Evolutionary conservation across 2,797 vertebrate genomes (phyloP).

Genomic region (Spinus pinus): DNA sequence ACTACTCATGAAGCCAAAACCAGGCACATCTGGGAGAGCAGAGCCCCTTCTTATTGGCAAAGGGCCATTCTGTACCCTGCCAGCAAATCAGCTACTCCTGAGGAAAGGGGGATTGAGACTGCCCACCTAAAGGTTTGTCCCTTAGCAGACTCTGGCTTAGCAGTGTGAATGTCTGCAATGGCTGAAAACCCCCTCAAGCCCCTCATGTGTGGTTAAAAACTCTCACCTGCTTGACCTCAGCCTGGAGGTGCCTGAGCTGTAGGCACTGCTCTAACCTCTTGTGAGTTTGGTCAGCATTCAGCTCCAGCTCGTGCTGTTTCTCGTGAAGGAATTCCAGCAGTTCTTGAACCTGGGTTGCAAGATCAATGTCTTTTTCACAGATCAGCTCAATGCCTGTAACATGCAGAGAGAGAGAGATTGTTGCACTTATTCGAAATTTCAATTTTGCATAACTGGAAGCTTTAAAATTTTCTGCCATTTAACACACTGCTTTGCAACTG

Average conservation of each 20-base stretch:
- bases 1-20: background rate
- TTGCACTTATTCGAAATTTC: background rate
- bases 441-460: background rate
- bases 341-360: conserved; percentile 96
- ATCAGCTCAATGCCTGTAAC: conserved; percentile 92
- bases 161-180: background rate
- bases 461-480: background rate
- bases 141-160: background rate
- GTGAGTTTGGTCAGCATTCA: conserved; percentile 92
- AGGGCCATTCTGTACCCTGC: background rate
- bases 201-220: background rate
- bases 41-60: background rate
- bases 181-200: background rate
- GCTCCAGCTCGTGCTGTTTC: conserved; percentile 94
- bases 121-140: background rate
- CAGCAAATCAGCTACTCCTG: background rate
- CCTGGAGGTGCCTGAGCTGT: conserved; percentile 95
- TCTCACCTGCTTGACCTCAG: conserved; percentile 95
- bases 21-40: background rate
- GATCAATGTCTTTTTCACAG: conserved; percentile 94
- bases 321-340: conserved; percentile 96
- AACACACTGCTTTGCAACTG: background rate
- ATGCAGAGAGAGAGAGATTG: background rate
- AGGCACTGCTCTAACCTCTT: conserved; percentile 91
- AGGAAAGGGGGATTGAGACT: background rate